Evolutionary conservation across 2,797 vertebrate species (phyloP), one percentile per base, ranked within the genome.

Genomic region (Sciurus carolinensis): DNA sequence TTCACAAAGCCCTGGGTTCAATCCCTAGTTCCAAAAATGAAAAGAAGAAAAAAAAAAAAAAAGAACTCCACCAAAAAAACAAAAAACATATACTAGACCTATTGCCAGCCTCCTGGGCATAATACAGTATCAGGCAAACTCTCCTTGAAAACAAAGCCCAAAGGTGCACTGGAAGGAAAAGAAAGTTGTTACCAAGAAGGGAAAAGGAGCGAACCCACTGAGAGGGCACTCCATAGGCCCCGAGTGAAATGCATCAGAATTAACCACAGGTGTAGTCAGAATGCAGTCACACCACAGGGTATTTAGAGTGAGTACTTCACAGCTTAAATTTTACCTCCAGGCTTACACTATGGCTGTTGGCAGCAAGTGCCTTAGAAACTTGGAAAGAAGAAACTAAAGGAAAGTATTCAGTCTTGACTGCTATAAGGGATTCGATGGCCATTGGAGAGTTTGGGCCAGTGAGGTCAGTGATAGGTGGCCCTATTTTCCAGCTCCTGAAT

Each of bases 81-180:
- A 52, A 52, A 52, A 18, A 18, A 20, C 4, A 9, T 26, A 47
- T 33, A 5, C 24, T n/a, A 69, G n/a, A 52, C 42, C 62, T 52
- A 75, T 4, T 50, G 79, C 80, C 67, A 83, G 36, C 9, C 36
- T 92, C 54, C 42, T 59, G n/a, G 64, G 18, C 24, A 47, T 57
- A 54, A 80, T 72, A 79, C 28, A 84, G 57, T 12, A 72, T 0
- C 14, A 89, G 44, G 77, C 28, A 85, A 95, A 97, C 95, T 44
- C n/a, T 20, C n/a, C 85, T 71, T 80, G 77, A 86, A 95, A 93
- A 86, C 22, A 50, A 88, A 93, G 18, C 13, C 28, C 30, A 24
- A 73, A 14, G 54, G 89, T 71, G 50, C 52, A 30, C 7, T 1
- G 1, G 59, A 42, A 93, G 36, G 11, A 71, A 90, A 93, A 90